Conservation (phyloP, 2,888 invertebrate species). For the Dolomedes plantarius region DNA sequence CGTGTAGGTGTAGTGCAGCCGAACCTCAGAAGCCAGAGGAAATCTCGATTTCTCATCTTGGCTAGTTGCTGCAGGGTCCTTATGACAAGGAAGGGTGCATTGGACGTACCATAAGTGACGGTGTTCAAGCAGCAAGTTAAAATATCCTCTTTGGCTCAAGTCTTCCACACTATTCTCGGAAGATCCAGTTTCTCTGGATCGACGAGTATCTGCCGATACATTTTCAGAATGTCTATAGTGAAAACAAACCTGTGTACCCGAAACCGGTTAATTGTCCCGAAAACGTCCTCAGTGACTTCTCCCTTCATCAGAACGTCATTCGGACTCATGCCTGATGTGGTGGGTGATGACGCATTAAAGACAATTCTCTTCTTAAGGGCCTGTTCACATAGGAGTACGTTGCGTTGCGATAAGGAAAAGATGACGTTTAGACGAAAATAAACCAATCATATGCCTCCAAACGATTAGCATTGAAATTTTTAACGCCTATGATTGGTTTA, state of each 20-base stretch:
- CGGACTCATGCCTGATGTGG: not conserved
- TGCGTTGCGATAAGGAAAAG: too few relatives aligned
- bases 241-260: conserved; percentile 15
- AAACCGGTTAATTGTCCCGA: not conserved
- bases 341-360: not conserved
- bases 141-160: not conserved
- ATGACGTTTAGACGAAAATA: too few relatives aligned
- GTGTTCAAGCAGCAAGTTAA: not conserved
- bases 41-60: conserved; percentile 8
- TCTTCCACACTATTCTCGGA: conserved; percentile 4
- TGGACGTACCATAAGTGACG: conserved; percentile 1
- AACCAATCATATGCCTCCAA: too few relatives aligned
- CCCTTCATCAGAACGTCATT: conserved; percentile 9
- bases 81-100: conserved; percentile 15
- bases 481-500: too few relatives aligned
- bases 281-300: conserved; percentile 15
- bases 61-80: conserved; percentile 18
- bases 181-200: conserved; percentile 7
- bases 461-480: too few relatives aligned
- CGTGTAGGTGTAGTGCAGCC: not conserved
- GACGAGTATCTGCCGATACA: conserved; percentile 33
- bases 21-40: not conserved
- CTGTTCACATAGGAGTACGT: too few relatives aligned
- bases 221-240: conserved; percentile 21
- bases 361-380: too few relatives aligned